A percentile compares a stretch with the other conserved stretches of the same genome.
Evolutionary conservation across 2,113 vertebrate species (phyloP).

Genomic region (Trematocara zebra): DNA sequence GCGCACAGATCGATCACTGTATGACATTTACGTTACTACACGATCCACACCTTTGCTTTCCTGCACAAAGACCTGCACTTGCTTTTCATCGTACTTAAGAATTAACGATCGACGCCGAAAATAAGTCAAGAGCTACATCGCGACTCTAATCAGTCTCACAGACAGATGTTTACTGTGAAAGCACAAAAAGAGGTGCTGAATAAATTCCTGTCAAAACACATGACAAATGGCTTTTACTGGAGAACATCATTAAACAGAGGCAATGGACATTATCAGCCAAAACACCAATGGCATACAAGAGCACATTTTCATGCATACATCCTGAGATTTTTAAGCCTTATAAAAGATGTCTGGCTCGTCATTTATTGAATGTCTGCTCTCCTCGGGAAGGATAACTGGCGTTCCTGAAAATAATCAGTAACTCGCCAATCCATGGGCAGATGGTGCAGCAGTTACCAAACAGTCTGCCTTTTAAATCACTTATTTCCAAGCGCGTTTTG

Average conservation of each 20-base stretch:
- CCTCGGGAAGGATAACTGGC: not conserved
- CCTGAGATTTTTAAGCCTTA: not conserved
- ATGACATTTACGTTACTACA: not conserved
- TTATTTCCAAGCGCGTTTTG: not conserved
- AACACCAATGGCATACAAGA: not conserved
- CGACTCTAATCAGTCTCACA: not conserved
- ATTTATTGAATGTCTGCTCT: not conserved
- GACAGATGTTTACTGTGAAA: not conserved
- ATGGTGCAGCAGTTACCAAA: not conserved
- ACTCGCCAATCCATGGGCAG: not conserved
- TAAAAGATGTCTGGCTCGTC: not conserved
- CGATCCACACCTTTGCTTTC: not conserved
- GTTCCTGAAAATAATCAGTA: not conserved
- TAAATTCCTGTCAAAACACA: not conserved
- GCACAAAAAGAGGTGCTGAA: not conserved
- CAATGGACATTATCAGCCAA: not conserved
- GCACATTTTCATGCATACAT: not conserved
- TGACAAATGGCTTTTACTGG: not conserved
- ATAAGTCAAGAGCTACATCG: not conserved
- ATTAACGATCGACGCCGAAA: not conserved
- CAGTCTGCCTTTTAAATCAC: not conserved
- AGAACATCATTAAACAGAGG: not conserved
- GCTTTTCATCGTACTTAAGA: not conserved
- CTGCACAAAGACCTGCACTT: not conserved
- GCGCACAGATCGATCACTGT: not conserved